Base-by-base conservation (phyloP, 2,888 invertebrate species). In the Pheosia tremula region DNA sequence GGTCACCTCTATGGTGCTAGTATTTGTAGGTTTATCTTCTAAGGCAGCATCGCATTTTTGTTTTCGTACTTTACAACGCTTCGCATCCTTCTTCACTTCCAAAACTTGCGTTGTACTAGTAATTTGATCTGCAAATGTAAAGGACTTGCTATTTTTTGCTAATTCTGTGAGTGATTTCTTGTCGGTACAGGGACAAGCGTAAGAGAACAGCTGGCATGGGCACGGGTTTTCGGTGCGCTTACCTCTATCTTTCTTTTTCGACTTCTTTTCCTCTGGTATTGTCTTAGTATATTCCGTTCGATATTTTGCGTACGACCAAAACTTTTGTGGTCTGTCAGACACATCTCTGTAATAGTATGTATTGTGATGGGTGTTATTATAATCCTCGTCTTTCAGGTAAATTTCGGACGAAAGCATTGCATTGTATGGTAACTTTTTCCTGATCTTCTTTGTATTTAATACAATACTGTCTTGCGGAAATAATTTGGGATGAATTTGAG, bases 171-270 rank as follows among this genome's bases (percentile, higher is more conserved):
- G 72, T 10, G 86, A 86, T 69, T 84, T 84, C 58, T 82, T 80
- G 49, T 80, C 81, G 3, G 81, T 81, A 68, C 90, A 91, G 50
- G 89, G 86, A 66, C 89, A 90, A 11, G 85, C 82, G 62, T 89
- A 89, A 5, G 89, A 88, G 79, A 90, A 90, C 63, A 91, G 72
- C 75, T 90, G 88, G 71, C 90, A 89, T 0, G 90, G 89, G 65
- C 90, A 91, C 5, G 89, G 89, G 62, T 89, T 81, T 69, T 88
- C 86, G 5, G 69, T 81, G 10, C 79, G 81, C 60, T 84, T 84
- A 1, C 78, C 80, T 38, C 67, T 78, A 9, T 86, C 82, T 72
- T 86, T 87, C 64, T 80, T 88, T 72, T 79, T 87, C 38, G 38
- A 57, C 63, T 81, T 86, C 61, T 81, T 86, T 60, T 84, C 81